Evolutionary conservation across 2,113 vertebrate species (phyloP).

Genomic region (Apeltes quadracus): DNA sequence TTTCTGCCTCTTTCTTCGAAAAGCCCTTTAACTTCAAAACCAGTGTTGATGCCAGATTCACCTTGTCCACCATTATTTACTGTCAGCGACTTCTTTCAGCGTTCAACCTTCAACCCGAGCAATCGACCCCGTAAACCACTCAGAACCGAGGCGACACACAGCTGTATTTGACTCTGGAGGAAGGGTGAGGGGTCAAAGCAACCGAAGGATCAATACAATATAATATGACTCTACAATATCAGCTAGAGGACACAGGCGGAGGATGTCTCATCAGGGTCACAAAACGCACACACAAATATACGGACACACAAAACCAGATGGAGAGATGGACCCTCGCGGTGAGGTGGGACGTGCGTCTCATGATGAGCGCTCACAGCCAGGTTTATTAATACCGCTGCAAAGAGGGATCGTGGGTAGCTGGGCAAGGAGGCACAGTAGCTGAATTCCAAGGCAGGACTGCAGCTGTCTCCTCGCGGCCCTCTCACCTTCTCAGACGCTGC

Average conservation of each 20-base stretch:
- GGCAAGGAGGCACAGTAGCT: conserved; percentile 18
- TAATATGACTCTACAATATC: conserved; percentile 46
- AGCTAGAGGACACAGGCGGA: conserved; percentile 30
- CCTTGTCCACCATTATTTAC: conserved; percentile 26
- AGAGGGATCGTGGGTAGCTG: conserved; percentile 39
- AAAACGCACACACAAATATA: neutral
- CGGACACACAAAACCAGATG: conserved; percentile 21
- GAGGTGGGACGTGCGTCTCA: conserved; percentile 25
- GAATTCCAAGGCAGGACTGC: conserved; percentile 34
- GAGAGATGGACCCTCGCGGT: conserved; percentile 25
- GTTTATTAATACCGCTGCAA: conserved; percentile 57
- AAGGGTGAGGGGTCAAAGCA: conserved; percentile 24
- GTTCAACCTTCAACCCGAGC: conserved; percentile 21
- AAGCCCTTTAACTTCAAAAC: neutral
- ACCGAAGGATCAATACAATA: conserved; percentile 52
- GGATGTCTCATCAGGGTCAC: conserved; percentile 4
- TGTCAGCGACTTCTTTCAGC: neutral
- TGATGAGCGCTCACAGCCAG: conserved; percentile 31
- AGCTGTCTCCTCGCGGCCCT: conserved; percentile 43
- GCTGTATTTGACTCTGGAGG: conserved; percentile 38
- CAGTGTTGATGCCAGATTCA: conserved; percentile 22
- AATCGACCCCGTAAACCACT: conserved; percentile 20
- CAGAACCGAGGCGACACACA: conserved; percentile 4
- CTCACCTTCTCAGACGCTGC: neutral
- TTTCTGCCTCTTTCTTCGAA: conserved; percentile 9